A percentile compares a stretch with the other conserved stretches of the same genome.
Evolutionary conservation across 2,797 vertebrate species (phyloP).

Genomic region (Falco columbarius): DNA sequence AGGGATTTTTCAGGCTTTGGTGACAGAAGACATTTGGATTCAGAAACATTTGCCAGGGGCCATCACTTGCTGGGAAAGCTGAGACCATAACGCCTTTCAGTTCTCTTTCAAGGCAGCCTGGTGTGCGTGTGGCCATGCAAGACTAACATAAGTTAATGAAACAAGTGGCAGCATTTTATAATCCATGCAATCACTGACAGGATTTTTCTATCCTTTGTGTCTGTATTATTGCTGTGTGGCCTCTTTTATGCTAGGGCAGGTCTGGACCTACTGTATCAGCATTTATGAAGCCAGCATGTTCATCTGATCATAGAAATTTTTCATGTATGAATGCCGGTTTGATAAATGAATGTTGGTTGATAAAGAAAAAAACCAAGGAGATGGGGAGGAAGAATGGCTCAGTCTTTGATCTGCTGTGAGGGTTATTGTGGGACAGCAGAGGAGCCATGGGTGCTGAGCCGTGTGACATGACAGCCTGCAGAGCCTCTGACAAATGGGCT

Average conservation of each 20-base stretch:
- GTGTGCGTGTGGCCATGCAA: not conserved
- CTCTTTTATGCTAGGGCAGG: not conserved
- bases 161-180: not conserved
- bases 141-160: not conserved
- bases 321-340: not conserved
- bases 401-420: not conserved
- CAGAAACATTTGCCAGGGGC: not conserved
- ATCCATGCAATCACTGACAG: not conserved
- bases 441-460: not conserved
- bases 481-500: slow-evolving; percentile 35
- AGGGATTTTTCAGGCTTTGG: not conserved
- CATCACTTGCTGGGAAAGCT: not conserved
- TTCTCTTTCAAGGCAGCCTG: not conserved
- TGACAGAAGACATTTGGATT: slow-evolving; percentile 7
- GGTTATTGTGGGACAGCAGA: not conserved
- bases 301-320: not conserved
- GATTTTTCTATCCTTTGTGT: not conserved
- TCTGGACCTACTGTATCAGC: not conserved
- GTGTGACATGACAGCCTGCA: slow-evolving; percentile 5
- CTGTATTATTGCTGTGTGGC: not conserved
- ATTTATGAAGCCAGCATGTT: not conserved
- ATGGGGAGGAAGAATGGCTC: not conserved
- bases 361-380: not conserved
- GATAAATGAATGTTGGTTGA: not conserved
- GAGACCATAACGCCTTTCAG: not conserved